A percentile compares a stretch with the other conserved stretches of the same genome.
These are phyloP conservation scores for Takifugu bimaculatus DNA, from an alignment of 2,113 vertebrate genomes.

Conservation along the genomic window DNA sequence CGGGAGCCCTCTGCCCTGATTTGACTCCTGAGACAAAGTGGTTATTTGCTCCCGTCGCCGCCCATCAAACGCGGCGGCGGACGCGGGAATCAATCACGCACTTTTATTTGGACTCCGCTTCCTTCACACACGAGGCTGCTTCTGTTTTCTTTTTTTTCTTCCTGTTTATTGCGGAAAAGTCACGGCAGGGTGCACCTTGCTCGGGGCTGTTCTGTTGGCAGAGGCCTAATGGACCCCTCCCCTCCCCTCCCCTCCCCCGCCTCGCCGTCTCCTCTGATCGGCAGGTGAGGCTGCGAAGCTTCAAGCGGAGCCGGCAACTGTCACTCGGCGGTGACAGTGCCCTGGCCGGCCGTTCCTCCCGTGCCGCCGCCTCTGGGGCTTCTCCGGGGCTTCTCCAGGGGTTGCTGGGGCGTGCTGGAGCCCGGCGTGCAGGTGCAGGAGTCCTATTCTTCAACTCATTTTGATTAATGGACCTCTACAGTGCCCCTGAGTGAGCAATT, in stretches of 20 bases:
- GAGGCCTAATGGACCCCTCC: too few relatives aligned
- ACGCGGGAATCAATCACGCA: slow-evolving; percentile 45
- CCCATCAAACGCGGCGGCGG: slow-evolving; percentile 25
- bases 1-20: slow-evolving; percentile 28
- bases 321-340: slow-evolving; percentile 43
- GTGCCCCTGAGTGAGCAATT: slow-evolving; percentile 81
- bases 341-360: slow-evolving; percentile 33
- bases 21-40: slow-evolving; percentile 45
- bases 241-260: slow-evolving; percentile 5
- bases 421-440: slow-evolving; percentile 51
- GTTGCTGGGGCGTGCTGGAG: slow-evolving; percentile 35
- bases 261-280: slow-evolving; percentile 10
- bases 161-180: neutral
- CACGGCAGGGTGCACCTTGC: neutral
- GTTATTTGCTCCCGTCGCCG: slow-evolving; percentile 13
- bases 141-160: too few relatives aligned
- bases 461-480: slow-evolving; percentile 83
- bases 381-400: slow-evolving; percentile 28
- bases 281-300: slow-evolving; percentile 15
- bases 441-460: slow-evolving; percentile 65
- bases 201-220: neutral
- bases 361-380: slow-evolving; percentile 44
- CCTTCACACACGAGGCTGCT: neutral
- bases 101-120: neutral
- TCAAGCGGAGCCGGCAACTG: slow-evolving; percentile 12